Evolutionary conservation across 2,113 vertebrate species (phyloP), one percentile per base, ranked within the genome.

Genomic region (Orientallactaga bullata): DNA sequence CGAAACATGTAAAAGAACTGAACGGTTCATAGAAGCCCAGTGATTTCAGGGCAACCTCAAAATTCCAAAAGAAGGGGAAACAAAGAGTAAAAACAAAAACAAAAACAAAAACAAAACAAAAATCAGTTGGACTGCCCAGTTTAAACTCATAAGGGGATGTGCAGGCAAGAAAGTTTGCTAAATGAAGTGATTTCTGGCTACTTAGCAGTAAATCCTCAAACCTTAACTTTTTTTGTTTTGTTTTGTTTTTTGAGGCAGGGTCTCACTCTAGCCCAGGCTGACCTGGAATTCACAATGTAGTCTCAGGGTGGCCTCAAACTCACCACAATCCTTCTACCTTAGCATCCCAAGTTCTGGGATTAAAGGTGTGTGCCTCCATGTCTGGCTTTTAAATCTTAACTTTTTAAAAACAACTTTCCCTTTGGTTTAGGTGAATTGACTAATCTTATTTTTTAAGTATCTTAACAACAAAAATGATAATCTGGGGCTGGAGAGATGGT

Each of bases 151-250:
- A 66, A 80, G 21, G 30, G 21, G n/a, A 87, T 16, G 32, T 13
- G 88, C 77, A 15, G 18, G 60, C 55, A 91, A 85, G 39, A 76
- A 42, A 84, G 47, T n/a, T 66, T 47, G 9, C 21, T 80, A 42
- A 92, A 76, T 66, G 80, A 96, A 90, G 66, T 93, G 35, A 61
- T 73, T 76, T 80, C 69, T 81, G 72, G 37, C 66, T 68, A n/a
- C 3, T n/a, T 28, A 86, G 42, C 90, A 88, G 20, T 16, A 77
- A 88, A 35, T 60, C 87, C 55, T 39, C 20, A 90, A 15, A 23
- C 6, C 18, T 65, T 77, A 39, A 47, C 47, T 91, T 66, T n/a
- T n/a, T n/a, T n/a, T n/a, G n/a, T n/a, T n/a, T n/a, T n/a, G n/a
- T n/a, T n/a, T n/a, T n/a, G n/a, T n/a, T n/a, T n/a, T n/a, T n/a